These are phyloP conservation scores for Nesidiocoris tenuis DNA, from an alignment of 2,888 invertebrate species.

Conservation along the genomic window DNA sequence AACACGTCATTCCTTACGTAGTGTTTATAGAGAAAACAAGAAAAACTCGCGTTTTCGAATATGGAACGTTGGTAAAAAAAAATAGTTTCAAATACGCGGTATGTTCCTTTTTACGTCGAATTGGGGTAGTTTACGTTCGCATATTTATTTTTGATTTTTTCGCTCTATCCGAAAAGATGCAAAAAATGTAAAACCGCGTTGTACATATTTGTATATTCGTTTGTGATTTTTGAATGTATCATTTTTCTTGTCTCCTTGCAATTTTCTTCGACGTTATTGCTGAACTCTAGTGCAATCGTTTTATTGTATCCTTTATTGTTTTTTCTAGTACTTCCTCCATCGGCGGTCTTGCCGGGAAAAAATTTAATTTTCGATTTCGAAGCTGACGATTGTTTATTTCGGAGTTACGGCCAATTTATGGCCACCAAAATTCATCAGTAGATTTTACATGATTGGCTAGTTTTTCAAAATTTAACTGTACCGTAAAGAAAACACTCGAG, in stretches of 20 bases:
- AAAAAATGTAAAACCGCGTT: slow-evolving; percentile 21
- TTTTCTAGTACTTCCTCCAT: not conserved
- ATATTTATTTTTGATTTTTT: slow-evolving; percentile 23
- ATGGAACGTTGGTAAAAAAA: not conserved
- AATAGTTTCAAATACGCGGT: slow-evolving; percentile 26
- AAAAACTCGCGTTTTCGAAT: not conserved
- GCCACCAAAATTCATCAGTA: too few species aligned
- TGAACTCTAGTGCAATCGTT: slow-evolving; percentile 35
- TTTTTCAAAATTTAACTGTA: too few species aligned
- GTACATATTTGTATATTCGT: slow-evolving; percentile 31
- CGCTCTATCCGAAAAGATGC: too few species aligned
- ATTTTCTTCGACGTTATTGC: not conserved
- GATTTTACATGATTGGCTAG: too few species aligned
- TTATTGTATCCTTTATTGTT: slow-evolving; percentile 6
- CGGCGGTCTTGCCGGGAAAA: too few species aligned
- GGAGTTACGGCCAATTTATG: too few species aligned
- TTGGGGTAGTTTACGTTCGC: not conserved
- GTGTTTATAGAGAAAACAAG: too few species aligned
- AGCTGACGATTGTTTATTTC: too few species aligned
- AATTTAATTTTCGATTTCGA: too few species aligned
- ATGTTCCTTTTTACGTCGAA: slow-evolving; percentile 34
- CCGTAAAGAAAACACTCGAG: too few species aligned
- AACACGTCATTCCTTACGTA: too few species aligned
- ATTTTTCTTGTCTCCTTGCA: not conserved
- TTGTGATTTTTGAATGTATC: not conserved